Evolutionary conservation across 2,888 invertebrate genomes (phyloP), one percentile per base, ranked within the genome.

Genomic region (Pasiphila rectangulata): DNA sequence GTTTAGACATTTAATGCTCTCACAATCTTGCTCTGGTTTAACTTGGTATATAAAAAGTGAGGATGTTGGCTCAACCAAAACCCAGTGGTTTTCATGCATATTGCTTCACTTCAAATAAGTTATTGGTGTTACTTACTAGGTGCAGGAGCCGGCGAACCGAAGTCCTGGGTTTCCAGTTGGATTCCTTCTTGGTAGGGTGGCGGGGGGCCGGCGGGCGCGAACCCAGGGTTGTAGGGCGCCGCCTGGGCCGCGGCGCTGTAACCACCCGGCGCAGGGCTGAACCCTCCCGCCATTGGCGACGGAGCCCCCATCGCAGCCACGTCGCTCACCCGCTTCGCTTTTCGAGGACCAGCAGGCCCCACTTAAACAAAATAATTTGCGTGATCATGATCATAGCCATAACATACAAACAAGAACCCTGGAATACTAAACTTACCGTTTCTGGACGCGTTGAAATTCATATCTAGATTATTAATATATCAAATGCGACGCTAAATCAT

Each of bases 291-390:
- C n/a, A n/a, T n/a, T 4, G 90, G 84, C 0, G 85, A 75, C 6
- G 90, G 88, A 2, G 73, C 88, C n/a, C 92, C 94, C 91, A 94
- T 90, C 0, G 93, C 91, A 45, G 91, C 90, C 4, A 93, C 90
- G 83, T 94, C 93, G 64, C 92, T 92, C 7, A 94, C 93, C 35
- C 93, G 84, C 74, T 93, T 93, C 1, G 91, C 83, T 78, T 92
- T 92, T 36, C 91, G 85, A 30, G 83, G 76, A 17, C 85, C 87
- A 4, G 84, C 79, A 4, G 72, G 53, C 16, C 74, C 75, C 54
- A 86, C 87, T 86, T 52, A 6, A 74, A 75, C 49, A 39, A 37
- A 51, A 52, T 17, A 37, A n/a, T n/a, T 9, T n/a, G 20, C 6
- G n/a, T 10, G 19, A 35, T 10, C 7, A 48, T 40, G 43, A 43